phyloP scores from a whole-genome alignment of 2,113 vertebrate species.

The Thinocorus orbignyianus region DNA sequence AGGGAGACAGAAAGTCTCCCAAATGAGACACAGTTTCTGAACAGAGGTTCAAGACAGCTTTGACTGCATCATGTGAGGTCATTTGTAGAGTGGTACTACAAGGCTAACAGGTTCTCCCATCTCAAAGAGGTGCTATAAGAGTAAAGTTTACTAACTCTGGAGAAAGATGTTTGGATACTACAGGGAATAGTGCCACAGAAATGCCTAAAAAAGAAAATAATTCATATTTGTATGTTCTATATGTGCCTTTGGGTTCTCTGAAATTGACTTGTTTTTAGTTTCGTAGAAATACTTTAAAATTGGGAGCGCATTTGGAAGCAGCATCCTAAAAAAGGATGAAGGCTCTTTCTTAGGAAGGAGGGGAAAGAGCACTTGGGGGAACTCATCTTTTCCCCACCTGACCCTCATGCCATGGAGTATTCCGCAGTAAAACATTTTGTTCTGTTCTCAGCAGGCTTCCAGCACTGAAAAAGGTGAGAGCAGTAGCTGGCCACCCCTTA shows the following conservation, averaged over 20 bases:
- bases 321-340: neutral
- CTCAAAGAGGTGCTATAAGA: neutral
- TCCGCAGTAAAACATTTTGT: neutral
- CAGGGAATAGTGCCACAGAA: neutral
- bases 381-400: neutral
- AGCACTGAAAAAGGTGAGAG: neutral
- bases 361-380: neutral
- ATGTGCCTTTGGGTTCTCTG: constrained; percentile 58
- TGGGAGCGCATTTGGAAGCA: neutral
- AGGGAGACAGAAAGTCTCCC: neutral
- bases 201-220: constrained; percentile 23
- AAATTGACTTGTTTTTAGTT: constrained; percentile 49
- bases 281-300: neutral
- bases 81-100: neutral
- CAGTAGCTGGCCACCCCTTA: neutral
- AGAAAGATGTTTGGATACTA: neutral
- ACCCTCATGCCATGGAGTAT: neutral
- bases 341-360: neutral
- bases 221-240: neutral
- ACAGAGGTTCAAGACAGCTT: neutral
- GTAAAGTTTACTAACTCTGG: neutral
- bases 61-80: neutral
- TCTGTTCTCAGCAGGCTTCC: neutral
- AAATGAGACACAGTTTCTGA: neutral
- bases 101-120: neutral